These are phyloP conservation scores for Diachrysia chrysitis DNA, from an alignment of 2,888 invertebrate species.

Conservation along the genomic window DNA sequence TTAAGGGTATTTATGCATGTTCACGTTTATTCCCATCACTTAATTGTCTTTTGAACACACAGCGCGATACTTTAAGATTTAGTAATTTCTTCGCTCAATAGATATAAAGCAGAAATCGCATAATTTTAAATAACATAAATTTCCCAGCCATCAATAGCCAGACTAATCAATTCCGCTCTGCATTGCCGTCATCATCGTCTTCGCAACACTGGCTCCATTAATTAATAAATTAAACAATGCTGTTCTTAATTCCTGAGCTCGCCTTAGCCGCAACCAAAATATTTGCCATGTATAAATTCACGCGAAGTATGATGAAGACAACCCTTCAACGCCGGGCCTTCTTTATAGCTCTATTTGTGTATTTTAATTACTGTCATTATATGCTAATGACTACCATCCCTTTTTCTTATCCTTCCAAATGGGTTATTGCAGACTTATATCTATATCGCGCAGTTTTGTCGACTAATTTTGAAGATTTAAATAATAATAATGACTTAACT, in stretches of 20 bases:
- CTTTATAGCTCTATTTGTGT: slow-evolving; percentile 92
- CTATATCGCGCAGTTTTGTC: slow-evolving; percentile 81
- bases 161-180: slow-evolving; percentile 66
- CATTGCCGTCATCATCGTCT: slow-evolving; percentile 68
- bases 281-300: slow-evolving; percentile 88
- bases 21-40: too few species aligned
- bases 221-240: slow-evolving; percentile 88
- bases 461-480: slow-evolving; percentile 85
- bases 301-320: slow-evolving; percentile 86
- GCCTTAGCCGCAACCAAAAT: slow-evolving; percentile 84
- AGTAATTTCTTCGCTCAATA: too few species aligned
- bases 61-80: too few species aligned
- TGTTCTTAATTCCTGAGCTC: slow-evolving; percentile 82
- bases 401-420: slow-evolving; percentile 89
- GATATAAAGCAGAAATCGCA: too few species aligned
- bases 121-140: too few species aligned
- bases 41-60: too few species aligned
- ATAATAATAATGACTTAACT: slow-evolving; percentile 80
- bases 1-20: too few species aligned
- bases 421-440: slow-evolving; percentile 88
- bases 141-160: slow-evolving; percentile 26
- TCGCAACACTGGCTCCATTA: slow-evolving; percentile 84
- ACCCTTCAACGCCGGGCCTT: slow-evolving; percentile 87
- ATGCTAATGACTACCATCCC: slow-evolving; percentile 90
- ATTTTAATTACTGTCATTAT: slow-evolving; percentile 93